A percentile compares a stretch with the other conserved stretches of the same genome.
phyloP scores from a whole-genome alignment of 2,888 invertebrate species.

The Rhaphigaster nebulosa region DNA sequence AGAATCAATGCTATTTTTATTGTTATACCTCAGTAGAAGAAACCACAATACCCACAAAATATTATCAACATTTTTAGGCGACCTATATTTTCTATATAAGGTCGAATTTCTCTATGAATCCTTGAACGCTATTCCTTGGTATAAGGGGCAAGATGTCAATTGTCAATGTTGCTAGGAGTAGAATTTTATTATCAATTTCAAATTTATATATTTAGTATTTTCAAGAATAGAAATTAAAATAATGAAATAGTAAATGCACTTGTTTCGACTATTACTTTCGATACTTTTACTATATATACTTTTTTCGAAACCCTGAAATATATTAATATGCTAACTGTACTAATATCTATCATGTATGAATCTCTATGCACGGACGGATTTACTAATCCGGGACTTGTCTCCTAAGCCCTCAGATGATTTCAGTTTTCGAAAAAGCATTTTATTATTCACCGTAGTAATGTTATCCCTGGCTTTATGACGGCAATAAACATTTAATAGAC shows the following conservation, averaged over 20 bases:
- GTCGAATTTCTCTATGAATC: neutral
- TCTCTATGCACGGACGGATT: neutral
- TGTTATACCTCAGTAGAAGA: neutral
- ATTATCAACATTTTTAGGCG: neutral
- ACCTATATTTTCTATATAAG: slow-evolving; percentile 18
- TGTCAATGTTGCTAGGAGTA: neutral
- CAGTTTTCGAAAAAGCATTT: slow-evolving; percentile 26
- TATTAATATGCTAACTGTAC: too few species aligned
- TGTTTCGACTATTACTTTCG: too few species aligned
- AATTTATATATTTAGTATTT: too few species aligned
- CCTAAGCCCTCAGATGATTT: neutral
- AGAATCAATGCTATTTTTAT: neutral
- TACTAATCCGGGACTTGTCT: neutral
- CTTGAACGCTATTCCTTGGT: neutral
- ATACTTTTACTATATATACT: too few species aligned
- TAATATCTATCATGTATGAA: too few species aligned
- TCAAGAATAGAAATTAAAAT: too few species aligned
- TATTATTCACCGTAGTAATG: neutral
- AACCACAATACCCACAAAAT: neutral
- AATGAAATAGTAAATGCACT: too few species aligned
- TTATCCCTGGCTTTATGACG: neutral
- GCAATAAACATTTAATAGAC: slow-evolving; percentile 22
- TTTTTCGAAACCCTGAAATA: too few species aligned
- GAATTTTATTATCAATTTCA: neutral
- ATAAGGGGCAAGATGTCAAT: neutral